Conservation (phyloP, 2,113 vertebrate genomes). For the Pachycephala philippinensis region DNA sequence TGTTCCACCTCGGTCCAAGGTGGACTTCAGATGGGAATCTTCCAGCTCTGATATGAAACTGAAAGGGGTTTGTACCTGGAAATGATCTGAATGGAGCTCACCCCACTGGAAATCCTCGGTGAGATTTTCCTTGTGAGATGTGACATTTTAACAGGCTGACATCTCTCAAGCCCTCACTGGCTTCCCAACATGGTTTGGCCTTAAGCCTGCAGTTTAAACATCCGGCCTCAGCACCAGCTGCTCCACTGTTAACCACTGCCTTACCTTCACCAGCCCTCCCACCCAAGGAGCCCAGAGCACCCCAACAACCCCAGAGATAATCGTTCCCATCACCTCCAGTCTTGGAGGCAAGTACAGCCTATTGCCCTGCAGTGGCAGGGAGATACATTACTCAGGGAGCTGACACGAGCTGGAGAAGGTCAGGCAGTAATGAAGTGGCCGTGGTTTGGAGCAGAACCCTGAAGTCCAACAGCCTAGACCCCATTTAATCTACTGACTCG, state of each 20-base stretch:
- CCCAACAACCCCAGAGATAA: background rate
- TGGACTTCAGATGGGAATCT: background rate
- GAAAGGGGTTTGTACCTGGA: background rate
- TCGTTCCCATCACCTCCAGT: background rate
- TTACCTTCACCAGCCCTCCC: background rate
- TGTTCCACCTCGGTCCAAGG: background rate
- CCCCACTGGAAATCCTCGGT: background rate
- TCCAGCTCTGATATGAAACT: background rate
- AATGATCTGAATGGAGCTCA: background rate
- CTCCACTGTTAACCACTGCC: background rate
- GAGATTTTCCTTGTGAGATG: background rate
- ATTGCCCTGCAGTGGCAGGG: background rate
- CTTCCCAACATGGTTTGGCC: background rate
- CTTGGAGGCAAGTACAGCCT: background rate
- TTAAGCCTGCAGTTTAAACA: background rate
- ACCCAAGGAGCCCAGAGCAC: background rate
- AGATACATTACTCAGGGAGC: background rate
- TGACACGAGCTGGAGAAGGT: background rate
- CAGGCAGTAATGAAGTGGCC: constrained; percentile 25
- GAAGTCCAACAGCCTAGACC: background rate
- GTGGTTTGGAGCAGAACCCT: constrained; percentile 6
- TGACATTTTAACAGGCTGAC: background rate
- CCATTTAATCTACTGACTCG: background rate
- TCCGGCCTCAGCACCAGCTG: background rate
- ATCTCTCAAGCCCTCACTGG: background rate